Evolutionary conservation across 1,140 invertebrate species (phyloP).

Genomic region (Rhopalosiphum padi): DNA sequence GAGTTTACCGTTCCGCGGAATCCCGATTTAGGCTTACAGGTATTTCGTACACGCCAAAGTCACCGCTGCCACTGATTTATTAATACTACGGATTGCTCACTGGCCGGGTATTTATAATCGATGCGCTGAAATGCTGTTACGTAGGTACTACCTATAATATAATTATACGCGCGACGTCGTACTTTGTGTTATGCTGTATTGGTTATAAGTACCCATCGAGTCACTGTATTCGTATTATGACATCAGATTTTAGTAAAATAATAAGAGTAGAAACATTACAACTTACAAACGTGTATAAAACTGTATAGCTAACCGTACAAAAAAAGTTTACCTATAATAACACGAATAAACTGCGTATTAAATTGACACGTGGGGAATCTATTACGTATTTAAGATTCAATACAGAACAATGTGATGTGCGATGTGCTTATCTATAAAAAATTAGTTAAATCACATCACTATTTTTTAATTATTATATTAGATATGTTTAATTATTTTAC

Average conservation of each 20-base stretch:
- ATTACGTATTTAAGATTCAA: background rate
- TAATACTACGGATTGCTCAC: background rate
- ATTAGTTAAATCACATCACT: too few species aligned
- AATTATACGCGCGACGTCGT: too few species aligned
- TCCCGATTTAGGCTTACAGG: background rate
- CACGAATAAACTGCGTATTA: background rate
- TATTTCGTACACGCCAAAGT: background rate
- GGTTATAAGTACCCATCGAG: background rate
- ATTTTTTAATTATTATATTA: too few species aligned
- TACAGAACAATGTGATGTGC: background rate
- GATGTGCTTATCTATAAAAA: too few species aligned
- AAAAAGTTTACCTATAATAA: background rate
- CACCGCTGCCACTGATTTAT: background rate
- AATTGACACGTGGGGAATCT: background rate
- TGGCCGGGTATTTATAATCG: background rate
- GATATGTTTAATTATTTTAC: too few species aligned
- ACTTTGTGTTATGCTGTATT: background rate
- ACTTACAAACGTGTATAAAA: background rate
- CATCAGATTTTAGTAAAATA: too few species aligned
- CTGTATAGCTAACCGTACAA: background rate
- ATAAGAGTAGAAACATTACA: background rate
- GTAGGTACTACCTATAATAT: background rate
- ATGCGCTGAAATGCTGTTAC: too few species aligned
- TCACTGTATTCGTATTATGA: too few species aligned
- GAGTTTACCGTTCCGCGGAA: background rate